Base-by-base conservation (phyloP, 1,140 invertebrate genomes). In the Propsilocerus akamusi region DNA sequence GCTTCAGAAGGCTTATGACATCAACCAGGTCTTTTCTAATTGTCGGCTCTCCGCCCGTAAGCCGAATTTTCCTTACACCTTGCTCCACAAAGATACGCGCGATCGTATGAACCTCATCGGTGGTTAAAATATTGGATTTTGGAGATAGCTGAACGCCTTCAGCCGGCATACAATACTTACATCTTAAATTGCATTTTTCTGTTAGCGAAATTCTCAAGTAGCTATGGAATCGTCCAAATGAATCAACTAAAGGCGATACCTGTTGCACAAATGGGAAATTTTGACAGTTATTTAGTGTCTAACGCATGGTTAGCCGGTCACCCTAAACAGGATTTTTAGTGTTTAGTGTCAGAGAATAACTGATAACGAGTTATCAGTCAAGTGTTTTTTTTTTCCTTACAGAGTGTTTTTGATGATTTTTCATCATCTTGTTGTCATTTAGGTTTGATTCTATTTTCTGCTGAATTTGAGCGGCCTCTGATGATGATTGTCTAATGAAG, bases 161-260 rank as follows among this genome's bases (percentile, higher is more conserved):
- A 28, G 79, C 83, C 22, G 94, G 94, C 94, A 97, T 97, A 64
- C 94, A 97, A 64, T 97, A 97, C 77, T 78, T 78, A 93, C 95
- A 99, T 75, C 96, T 72, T 46, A 99, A 75, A 69, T 98, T 98
- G 63, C 96, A 99, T 52, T 80, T 73, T 67, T 99, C 96, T 3
- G 91, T 97, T 12, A 99, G 66, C 0, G 94, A 97, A 57, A 99
- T 96, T 51, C 96, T 71, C 12, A 99, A 71, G 64, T 99, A 98
- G 50, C 79, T 84, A 62, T 99, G 96, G 53, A 80, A 69, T 51
- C 96, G 72, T 5, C 86, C 88, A 72, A 90, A 93, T 24, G 74
- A 73, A 67, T 99, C 96, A 8, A 73, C 76, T 2, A 89, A 67
- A 17, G 74, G 34, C 10, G 34, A 41, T 20, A 41, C 34, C 22